Percentiles rank a stretch among this genome's conserved stretches.
Conservation (phyloP, 2,113 vertebrate genomes). For the Puffinus mauretanicus region DNA sequence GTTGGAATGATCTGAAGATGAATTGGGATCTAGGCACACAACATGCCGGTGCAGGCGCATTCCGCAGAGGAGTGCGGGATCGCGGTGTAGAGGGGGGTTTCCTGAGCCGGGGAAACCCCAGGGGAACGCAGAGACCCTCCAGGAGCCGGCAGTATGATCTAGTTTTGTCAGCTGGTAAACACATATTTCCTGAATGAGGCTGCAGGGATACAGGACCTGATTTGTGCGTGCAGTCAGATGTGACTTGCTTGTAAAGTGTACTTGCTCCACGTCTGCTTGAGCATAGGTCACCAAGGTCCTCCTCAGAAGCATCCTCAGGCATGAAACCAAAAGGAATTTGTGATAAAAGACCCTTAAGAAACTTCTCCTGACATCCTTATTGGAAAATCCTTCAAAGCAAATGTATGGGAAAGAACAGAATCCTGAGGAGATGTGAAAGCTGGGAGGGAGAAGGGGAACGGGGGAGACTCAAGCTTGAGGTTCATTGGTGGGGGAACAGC, state of each 20-base stretch:
- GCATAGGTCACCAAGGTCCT: background rate
- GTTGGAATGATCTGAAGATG: background rate
- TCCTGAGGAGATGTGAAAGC: background rate
- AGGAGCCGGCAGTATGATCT: background rate
- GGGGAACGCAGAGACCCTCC: background rate
- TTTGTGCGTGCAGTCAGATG: background rate
- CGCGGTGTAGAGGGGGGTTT: background rate
- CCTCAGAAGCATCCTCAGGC: background rate
- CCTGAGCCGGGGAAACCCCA: background rate
- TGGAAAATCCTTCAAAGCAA: constrained; percentile 35
- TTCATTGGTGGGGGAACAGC: background rate
- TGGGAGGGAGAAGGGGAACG: background rate
- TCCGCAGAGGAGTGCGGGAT: background rate
- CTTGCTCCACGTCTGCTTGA: background rate
- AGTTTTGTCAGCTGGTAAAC: background rate
- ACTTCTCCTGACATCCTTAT: background rate
- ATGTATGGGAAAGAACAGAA: background rate
- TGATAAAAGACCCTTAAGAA: constrained; percentile 24
- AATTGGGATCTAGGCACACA: background rate
- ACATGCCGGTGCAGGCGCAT: background rate
- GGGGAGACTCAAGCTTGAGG: background rate
- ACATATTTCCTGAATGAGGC: background rate
- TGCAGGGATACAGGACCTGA: background rate
- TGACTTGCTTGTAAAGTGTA: background rate
- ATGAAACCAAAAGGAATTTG: constrained; percentile 32